Conservation (phyloP, 2,113 vertebrate species). For the Chrysochloris asiatica region DNA sequence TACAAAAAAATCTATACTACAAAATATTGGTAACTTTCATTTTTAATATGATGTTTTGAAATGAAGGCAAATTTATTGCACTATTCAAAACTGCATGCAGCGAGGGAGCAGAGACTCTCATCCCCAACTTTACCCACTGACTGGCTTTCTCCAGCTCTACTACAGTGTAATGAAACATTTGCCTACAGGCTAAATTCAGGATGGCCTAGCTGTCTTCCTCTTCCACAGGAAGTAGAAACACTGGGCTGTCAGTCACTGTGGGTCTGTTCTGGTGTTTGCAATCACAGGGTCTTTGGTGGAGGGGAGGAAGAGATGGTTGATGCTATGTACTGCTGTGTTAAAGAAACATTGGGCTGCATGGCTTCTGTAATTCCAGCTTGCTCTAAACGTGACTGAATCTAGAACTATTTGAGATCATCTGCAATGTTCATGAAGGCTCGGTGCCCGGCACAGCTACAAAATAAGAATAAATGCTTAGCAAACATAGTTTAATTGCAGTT, state of each 20-base stretch:
- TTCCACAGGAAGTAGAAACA: neutral
- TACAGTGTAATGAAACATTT: neutral
- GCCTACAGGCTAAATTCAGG: neutral
- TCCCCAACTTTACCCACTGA: rapidly evolving
- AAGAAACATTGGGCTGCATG: neutral
- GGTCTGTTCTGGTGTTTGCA: neutral
- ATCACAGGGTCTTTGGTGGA: rapidly evolving
- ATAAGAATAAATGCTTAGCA: neutral
- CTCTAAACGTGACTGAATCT: rapidly evolving
- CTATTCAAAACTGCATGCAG: rapidly evolving
- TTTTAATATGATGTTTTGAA: neutral
- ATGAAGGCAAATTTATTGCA: neutral
- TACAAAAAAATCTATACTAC: neutral
- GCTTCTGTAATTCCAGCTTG: neutral
- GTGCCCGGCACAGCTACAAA: neutral
- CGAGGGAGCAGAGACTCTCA: too few relatives aligned
- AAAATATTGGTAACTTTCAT: neutral
- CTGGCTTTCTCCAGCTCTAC: neutral
- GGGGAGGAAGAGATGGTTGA: neutral
- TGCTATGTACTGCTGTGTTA: rapidly evolving
- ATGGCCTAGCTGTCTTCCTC: neutral
- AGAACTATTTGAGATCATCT: rapidly evolving
- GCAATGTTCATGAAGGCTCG: neutral
- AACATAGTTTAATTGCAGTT: neutral
- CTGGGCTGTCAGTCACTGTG: neutral